Base-by-base conservation (phyloP, 2,797 vertebrate genomes). In the Gallinago stenura region DNA sequence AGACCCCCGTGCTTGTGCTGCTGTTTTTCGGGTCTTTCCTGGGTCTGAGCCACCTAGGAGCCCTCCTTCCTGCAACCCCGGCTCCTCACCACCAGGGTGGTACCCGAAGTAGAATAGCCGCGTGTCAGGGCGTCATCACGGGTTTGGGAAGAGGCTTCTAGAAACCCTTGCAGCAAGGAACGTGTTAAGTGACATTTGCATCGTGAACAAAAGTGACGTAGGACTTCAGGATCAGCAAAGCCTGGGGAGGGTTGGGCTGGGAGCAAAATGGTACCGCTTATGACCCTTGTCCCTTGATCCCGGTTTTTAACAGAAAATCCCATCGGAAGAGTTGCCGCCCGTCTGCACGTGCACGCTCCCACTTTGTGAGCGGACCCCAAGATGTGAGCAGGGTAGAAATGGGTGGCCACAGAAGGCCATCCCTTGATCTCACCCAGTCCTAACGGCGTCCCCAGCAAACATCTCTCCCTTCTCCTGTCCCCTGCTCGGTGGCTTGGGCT, bases 41-140 rank as follows among this genome's bases (percentile, higher is more conserved):
- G 28, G 18, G 28, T 35, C 78, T 41, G 62, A 83, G 73, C 51
- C 48, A 24, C 17, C 21, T 15, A 25, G 61, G 18, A 64, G 39
- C 61, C 8, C 5, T 31, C 28, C 14, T 33, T 80, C 6, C 1
- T 45, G 30, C 25, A 83, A 75, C 35, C 19, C 43, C 2, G 1
- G 7, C 58, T 83, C 41, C 48, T 80, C 25, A 19, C 13, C 10
- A 4, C 26, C 3, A 3, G 12, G 19, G 17, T 31, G 45, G 31
- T 41, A 70, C 31, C 33, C 4, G 1, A n/a, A 48, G 18, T 13
- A 46, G 54, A 66, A 16, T 2, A 2, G 7, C 48, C 43, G n/a
- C 2, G 0, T 16, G 0, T 58, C 53, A 30, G 24, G 57, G 7
- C 54, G 25, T 50, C 57, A 41, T n/a, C 28, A 0, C 21, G 60